A percentile compares a stretch with the other conserved stretches of the same genome.
phyloP scores from a whole-genome alignment of 2,888 invertebrate species.

The Hirtodrosophila duncani region DNA sequence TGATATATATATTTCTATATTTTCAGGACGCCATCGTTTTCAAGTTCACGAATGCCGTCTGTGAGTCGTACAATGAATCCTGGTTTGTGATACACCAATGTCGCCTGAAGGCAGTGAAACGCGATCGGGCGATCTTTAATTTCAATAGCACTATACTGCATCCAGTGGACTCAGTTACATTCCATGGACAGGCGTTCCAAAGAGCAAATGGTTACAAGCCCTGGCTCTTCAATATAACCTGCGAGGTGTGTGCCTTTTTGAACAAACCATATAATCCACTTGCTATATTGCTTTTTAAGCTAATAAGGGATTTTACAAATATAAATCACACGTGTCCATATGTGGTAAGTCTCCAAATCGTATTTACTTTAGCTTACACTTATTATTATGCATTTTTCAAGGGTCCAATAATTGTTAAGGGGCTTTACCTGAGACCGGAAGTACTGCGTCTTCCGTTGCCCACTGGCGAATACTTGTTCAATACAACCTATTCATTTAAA shows the following conservation, averaged over 20 bases:
- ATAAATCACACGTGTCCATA: constrained; percentile 13
- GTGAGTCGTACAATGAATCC: background rate
- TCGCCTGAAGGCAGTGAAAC: constrained; percentile 6
- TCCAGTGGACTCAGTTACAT: background rate
- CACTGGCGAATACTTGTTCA: background rate
- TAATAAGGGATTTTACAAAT: constrained; percentile 7
- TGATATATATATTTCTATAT: no score
- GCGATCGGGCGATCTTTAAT: background rate
- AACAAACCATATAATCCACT: background rate
- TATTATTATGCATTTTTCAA: no score
- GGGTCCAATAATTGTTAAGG: no score
- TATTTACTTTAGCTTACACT: no score
- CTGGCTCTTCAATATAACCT: background rate
- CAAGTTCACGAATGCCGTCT: constrained; percentile 1
- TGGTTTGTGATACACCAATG: background rate
- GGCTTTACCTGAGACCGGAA: no score
- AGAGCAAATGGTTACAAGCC: no score
- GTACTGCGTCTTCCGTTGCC: background rate
- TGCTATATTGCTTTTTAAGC: background rate
- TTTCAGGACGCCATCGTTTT: background rate
- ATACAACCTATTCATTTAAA: background rate
- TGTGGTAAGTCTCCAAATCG: constrained; percentile 8
- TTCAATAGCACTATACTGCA: constrained; percentile 1
- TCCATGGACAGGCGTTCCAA: no score
- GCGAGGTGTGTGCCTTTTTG: constrained; percentile 2